Percentiles rank a stretch among this genome's conserved stretches.
Conservation (phyloP, 2,113 vertebrate species). For the Alethe diademata region DNA sequence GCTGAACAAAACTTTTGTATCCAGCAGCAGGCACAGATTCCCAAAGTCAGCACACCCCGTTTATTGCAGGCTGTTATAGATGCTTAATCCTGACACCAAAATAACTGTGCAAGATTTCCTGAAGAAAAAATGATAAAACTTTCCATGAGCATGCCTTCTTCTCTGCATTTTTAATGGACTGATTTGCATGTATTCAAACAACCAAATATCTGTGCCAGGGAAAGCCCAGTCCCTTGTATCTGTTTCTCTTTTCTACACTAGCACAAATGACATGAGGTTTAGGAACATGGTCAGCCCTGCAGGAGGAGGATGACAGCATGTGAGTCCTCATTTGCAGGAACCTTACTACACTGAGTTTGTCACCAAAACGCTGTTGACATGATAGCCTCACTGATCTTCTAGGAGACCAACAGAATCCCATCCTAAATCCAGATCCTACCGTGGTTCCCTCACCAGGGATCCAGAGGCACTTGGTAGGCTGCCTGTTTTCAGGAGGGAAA, state of each 20-base stretch:
- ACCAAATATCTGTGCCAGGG: neutral
- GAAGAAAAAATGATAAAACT: neutral
- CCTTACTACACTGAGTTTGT: neutral
- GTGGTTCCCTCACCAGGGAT: neutral
- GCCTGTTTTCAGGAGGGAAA: neutral
- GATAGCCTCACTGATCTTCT: neutral
- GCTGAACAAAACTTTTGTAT: neutral
- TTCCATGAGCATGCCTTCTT: neutral
- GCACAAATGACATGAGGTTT: neutral
- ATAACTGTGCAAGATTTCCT: neutral
- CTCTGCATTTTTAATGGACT: neutral
- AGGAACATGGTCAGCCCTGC: neutral
- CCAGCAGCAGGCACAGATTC: neutral
- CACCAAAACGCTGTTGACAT: neutral
- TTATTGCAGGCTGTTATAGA: neutral
- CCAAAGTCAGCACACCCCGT: neutral
- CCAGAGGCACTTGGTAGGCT: neutral
- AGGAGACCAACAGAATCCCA: neutral
- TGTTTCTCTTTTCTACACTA: neutral
- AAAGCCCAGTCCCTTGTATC: neutral
- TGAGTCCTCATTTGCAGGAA: neutral
- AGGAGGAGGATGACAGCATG: neutral
- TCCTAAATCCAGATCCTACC: neutral
- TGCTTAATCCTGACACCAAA: neutral
- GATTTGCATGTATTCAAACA: neutral